Evolutionary conservation across 2,113 vertebrate genomes (phyloP), one percentile per base, ranked within the genome.

Genomic region (Rhea pennata): DNA sequence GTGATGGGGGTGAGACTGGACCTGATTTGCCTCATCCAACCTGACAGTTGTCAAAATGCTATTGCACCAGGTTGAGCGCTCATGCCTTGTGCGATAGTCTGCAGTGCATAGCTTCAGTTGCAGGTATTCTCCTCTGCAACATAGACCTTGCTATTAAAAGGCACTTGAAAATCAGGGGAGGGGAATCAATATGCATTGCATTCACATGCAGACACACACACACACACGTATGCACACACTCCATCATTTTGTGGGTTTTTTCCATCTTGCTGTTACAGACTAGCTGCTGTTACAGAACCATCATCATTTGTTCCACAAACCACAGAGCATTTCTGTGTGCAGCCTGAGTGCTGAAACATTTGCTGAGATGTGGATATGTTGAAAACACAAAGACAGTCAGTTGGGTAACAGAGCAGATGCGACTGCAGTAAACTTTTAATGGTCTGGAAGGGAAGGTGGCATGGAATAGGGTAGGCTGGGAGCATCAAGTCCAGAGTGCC

Each of bases 81-180:
- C 7, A 2, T 20, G 44, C 19, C 54, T 29, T 1, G 0, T 59
- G 39, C 36, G 44, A 29, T 9, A 62, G 42, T 8, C n/a, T 12
- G 23, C 3, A 24, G 15, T 19, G 21, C 0, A 0, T 0, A 0
- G 5, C 39, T 56, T 76, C 0, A 0, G 6, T 33, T 67, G 51
- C 14, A 14, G 0, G 0, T 21, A 12, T 23, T 77, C 12, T 59
- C 2, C 20, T 67, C 22, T 64, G 66, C 20, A 50, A 1, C 8
- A 12, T 19, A 5, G 8, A 39, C 36, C 39, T 74, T 10, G 2
- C 6, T 2, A 26, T 56, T 70, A 12, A 48, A 56, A 73, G 29
- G 3, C 6, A 8, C 31, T 84, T 70, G 31, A 36, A 54, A 61
- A 24, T 65, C 10, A 29, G 3, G 8, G 5, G 6, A 48, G 19